Evolutionary conservation across 2,113 vertebrate genomes (phyloP), one percentile per base, ranked within the genome.

Genomic region (Phyllopteryx taeniolatus): DNA sequence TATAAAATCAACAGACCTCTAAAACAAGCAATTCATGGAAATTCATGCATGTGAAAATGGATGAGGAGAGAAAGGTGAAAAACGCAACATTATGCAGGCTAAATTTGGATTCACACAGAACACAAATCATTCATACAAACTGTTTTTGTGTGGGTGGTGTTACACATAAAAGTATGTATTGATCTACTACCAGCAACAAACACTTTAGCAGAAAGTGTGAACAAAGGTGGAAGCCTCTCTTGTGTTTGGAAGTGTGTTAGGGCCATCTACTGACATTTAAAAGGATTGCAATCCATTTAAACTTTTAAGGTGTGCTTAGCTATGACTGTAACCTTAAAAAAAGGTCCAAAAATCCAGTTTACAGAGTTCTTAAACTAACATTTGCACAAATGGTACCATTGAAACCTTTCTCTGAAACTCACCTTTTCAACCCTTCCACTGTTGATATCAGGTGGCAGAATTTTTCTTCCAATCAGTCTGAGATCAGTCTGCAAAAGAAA

Each of bases 391-490:
- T 22, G 19, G 19, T 4, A 62, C 3, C n/a, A 31, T 22, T 60
- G 17, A 56, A 72, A 61, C 35, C 20, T 47, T 14, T 0, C 14
- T 60, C 54, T 51, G 60, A 9, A n/a, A 22, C 79, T 91, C 93
- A 98, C 97, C 95, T 96, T 97, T 86, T 98, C 96, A 75, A 96
- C 91, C 82, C 95, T 94, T 89, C 96, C 97, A 85, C 98, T 96
- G 85, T 96, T 98, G 88, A 98, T 95, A 85, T 98, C 96, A 77
- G 91, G 87, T n/a, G 97, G 96, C 6, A 98, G 93, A 76, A 95
- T 93, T 77, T 95, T 96, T 87, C 93, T 96, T 78, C 98, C 96
- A 86, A 96, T 94, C 51, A 94, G 93, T 93, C 97, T 95, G 82
- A 99, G 92, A 91, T 98, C 98, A 93, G 90, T 96, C 98, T 99